Evolutionary conservation across 1,140 invertebrate species (phyloP), one percentile per base, ranked within the genome.

Genomic region (Drosophila pseudoananassae): DNA sequence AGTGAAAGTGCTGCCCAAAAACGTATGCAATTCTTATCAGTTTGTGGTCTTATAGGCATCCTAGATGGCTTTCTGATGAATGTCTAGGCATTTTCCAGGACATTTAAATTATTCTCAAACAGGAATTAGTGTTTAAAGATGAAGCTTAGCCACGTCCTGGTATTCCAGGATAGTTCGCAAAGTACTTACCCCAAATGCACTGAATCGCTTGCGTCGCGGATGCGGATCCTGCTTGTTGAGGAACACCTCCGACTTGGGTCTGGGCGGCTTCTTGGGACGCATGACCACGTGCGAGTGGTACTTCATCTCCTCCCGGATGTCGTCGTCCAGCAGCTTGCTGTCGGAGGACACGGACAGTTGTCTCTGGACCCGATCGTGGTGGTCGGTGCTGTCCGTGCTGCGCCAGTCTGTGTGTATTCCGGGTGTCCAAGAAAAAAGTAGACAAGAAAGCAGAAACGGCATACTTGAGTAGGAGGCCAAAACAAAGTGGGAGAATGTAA

Each of bases 301-400:
- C 50, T 89, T 88, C 83, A 88, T 88, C 85, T 97, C 96, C 92
- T 97, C 97, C 73, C 95, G 93, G 85, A 96, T 96, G 90, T 96
- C 95, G 70, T 96, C 96, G 92, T 98, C 97, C 70, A 98, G 92
- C 50, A 98, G 93, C 92, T 98, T 97, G 57, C 96, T 97, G 93
- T 98, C 97, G 76, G 96, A 97, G 52, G 96, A 97, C 70, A 98
- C 97, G 17, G 96, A 97, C 76, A 97, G 93, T 92, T 98, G 97
- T 79, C 97, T 94, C 84, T 96, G 95, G 63, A 98, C 96, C 79
- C 96, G 94, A 78, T 96, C 95, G 80, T 96, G 96, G 55, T 91
- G 90, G 82, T 91, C 90, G 89, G 95, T 94, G 74, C 94, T 93
- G 74, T 95, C 93, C 90, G 95, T 95, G 91, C 95, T 95, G 80